These are phyloP conservation scores for Chinchilla lanigera DNA, from an alignment of 2,113 vertebrate genomes.

Conservation along the genomic window DNA sequence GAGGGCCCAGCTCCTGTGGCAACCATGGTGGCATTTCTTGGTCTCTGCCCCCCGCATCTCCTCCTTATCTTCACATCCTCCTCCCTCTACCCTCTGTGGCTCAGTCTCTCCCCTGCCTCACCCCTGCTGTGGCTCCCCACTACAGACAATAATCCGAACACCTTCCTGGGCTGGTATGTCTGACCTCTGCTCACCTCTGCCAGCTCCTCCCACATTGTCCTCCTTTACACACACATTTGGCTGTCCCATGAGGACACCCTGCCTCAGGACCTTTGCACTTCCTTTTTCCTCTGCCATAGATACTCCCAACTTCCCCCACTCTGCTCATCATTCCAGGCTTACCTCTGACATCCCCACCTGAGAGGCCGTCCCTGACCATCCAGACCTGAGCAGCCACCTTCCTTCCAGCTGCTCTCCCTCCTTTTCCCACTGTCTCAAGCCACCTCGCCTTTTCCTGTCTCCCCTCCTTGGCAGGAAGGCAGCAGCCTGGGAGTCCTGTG, in stretches of 20 bases:
- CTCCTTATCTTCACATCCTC: no score
- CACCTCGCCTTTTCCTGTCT: background rate
- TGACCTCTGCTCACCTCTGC: background rate
- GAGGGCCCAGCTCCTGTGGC: background rate
- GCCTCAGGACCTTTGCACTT: slow-evolving; percentile 37
- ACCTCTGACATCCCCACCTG: background rate
- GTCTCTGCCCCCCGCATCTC: background rate
- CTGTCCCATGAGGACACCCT: background rate
- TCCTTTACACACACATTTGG: background rate
- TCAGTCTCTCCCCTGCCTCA: background rate
- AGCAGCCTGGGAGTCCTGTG: background rate
- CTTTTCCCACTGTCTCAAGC: background rate
- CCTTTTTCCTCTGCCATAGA: background rate
- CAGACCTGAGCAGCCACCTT: background rate
- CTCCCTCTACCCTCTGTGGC: background rate
- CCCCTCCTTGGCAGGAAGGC: background rate
- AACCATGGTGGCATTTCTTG: background rate
- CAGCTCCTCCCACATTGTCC: background rate
- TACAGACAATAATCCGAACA: background rate
- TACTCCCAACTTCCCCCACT: background rate
- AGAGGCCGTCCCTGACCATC: background rate
- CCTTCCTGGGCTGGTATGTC: background rate
- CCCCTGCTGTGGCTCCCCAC: background rate
- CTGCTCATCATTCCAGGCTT: background rate
- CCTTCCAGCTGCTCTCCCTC: background rate